Conservation (phyloP, 2,797 vertebrate genomes). For the Semotilus atromaculatus region DNA sequence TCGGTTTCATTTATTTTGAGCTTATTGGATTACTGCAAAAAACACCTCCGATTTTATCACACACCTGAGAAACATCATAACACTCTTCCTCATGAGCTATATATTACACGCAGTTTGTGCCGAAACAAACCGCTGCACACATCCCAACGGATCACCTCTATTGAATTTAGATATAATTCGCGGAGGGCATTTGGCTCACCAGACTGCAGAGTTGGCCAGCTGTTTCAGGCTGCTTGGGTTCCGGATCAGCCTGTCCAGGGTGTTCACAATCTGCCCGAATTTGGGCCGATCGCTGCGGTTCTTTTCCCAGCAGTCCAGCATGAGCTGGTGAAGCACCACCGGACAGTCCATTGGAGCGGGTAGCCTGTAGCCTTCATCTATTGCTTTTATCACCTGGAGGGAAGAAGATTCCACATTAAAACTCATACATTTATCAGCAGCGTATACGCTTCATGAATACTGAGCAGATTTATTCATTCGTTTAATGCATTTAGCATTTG, state of each 20-base stretch:
- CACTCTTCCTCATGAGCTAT: background rate
- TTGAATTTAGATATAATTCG: slow-evolving; percentile 13
- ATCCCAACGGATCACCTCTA: background rate
- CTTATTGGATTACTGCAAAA: slow-evolving; percentile 26
- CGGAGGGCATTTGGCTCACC: slow-evolving; percentile 45
- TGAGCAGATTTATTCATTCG: slow-evolving; percentile 4
- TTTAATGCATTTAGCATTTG: slow-evolving; percentile 13
- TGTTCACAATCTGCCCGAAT: slow-evolving; percentile 92
- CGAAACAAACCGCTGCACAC: background rate
- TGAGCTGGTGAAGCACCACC: slow-evolving; percentile 92
- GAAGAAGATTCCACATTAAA: slow-evolving; percentile 8
- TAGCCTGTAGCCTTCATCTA: slow-evolving; percentile 96
- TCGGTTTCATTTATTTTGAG: slow-evolving; percentile 38
- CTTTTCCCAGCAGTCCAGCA: slow-evolving; percentile 99
- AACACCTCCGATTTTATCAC: slow-evolving; percentile 16
- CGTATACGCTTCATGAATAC: slow-evolving; percentile 43
- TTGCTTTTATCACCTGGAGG: slow-evolving; percentile 92
- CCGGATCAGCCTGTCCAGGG: slow-evolving; percentile 94
- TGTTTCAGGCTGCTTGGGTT: slow-evolving; percentile 94
- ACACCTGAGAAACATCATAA: slow-evolving; percentile 35
- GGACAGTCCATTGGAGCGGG: slow-evolving; percentile 97
- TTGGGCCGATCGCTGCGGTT: slow-evolving; percentile 95
- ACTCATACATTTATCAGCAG: slow-evolving; percentile 16
- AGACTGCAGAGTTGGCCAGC: slow-evolving; percentile 74
- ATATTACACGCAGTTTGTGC: background rate